Evolutionary conservation across 2,113 vertebrate genomes (phyloP).

Genomic region (Agapornis roseicollis): DNA sequence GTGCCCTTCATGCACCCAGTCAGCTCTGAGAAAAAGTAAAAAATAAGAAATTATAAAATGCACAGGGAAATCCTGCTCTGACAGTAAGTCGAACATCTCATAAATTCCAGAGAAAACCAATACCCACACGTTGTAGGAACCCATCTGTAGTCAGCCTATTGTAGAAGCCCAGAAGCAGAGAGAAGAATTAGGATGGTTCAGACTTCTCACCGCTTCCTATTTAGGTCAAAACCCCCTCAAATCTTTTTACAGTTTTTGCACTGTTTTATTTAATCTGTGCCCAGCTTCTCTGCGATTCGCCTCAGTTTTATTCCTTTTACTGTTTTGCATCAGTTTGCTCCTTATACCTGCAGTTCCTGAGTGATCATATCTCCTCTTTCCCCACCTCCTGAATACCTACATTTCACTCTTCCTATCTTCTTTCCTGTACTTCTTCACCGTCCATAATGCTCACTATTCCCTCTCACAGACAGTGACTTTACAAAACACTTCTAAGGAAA

Average conservation of each 20-base stretch:
- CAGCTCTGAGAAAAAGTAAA: slow-evolving; percentile 40
- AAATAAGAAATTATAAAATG: slow-evolving; percentile 33
- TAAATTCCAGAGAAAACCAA: slow-evolving; percentile 37
- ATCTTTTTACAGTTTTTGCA: not conserved
- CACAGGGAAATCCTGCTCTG: not conserved
- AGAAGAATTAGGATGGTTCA: not conserved
- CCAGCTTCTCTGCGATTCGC: not conserved
- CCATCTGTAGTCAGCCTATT: not conserved
- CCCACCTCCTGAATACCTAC: not conserved
- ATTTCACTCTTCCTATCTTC: not conserved
- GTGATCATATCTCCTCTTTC: not conserved
- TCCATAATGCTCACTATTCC: not conserved
- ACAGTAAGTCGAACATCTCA: slow-evolving; percentile 42
- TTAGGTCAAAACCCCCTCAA: not conserved
- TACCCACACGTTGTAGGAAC: not conserved
- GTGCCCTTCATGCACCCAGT: slow-evolving; percentile 58
- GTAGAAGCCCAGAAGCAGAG: not conserved
- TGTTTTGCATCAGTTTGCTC: not conserved
- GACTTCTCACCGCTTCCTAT: not conserved
- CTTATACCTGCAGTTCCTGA: not conserved
- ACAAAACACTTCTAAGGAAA: not conserved
- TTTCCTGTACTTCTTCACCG: not conserved
- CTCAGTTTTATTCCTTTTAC: not conserved
- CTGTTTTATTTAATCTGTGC: not conserved
- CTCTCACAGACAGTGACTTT: not conserved